Conservation (phyloP, 2,888 invertebrate species). For the Octodonta nipae region DNA sequence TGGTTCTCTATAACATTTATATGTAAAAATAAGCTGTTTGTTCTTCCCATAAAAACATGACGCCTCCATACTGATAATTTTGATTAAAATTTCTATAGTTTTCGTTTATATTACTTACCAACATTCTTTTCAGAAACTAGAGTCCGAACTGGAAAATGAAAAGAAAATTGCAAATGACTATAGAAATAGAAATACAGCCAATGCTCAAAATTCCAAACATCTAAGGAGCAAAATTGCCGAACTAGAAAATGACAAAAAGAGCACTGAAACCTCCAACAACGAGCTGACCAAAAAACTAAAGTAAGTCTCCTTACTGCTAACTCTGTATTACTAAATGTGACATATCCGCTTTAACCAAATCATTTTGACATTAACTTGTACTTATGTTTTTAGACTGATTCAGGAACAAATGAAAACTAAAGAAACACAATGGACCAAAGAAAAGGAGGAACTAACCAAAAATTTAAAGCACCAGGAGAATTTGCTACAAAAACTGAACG, state of each 20-base stretch:
- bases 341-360: neutral
- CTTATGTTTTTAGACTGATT: constrained; percentile 18
- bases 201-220: constrained; percentile 33
- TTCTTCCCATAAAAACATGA: no score
- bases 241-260: constrained; percentile 33
- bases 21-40: no score
- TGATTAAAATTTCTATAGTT: no score
- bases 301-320: constrained; percentile 19
- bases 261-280: constrained; percentile 30
- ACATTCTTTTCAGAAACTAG: constrained; percentile 19
- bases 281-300: constrained; percentile 26
- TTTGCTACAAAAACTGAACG: constrained; percentile 24
- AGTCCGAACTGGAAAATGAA: constrained; percentile 25
- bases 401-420: constrained; percentile 27
- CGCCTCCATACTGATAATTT: no score
- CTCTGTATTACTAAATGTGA: neutral
- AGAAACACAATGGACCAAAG: constrained; percentile 28
- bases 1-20: no score
- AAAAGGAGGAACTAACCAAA: constrained; percentile 27
- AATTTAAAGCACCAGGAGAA: constrained; percentile 25
- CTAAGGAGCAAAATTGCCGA: constrained; percentile 35
- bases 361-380: neutral
- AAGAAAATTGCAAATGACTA: constrained; percentile 18
- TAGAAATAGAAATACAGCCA: constrained; percentile 18
- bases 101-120: neutral